Evolutionary conservation across 2,888 invertebrate genomes (phyloP).

Genomic region (Kuschelorhynchus macadamiae): DNA sequence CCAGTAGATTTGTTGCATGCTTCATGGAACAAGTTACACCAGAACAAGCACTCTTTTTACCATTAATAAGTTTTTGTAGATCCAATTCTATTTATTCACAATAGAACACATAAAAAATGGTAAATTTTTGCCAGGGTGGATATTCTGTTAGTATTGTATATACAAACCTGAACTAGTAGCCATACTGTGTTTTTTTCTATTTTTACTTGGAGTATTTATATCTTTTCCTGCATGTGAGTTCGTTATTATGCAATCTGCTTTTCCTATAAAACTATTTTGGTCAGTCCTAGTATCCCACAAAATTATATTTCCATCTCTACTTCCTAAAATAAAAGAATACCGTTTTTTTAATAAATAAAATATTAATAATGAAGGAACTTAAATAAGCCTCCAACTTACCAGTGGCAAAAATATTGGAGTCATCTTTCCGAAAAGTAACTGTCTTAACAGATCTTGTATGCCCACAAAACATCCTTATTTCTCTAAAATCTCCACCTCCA

Average conservation of each 20-base stretch:
- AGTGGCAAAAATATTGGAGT: constrained; percentile 85
- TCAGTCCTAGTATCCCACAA: constrained; percentile 84
- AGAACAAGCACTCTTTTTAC: too few relatives aligned
- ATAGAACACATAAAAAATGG: too few relatives aligned
- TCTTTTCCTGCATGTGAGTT: constrained; percentile 73
- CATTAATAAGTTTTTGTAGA: too few relatives aligned
- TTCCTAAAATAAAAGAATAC: constrained; percentile 63
- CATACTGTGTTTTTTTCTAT: constrained; percentile 50
- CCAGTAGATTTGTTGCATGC: too few relatives aligned
- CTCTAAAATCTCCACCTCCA: constrained; percentile 64
- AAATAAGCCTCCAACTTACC: constrained; percentile 61
- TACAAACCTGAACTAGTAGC: constrained; percentile 54
- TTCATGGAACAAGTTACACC: too few relatives aligned
- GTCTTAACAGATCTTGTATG: constrained; percentile 89
- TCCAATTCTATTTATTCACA: too few relatives aligned
- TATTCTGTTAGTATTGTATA: too few relatives aligned
- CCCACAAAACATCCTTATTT: constrained; percentile 77
- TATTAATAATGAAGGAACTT: not conserved
- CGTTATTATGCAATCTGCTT: constrained; percentile 81
- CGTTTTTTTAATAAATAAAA: too few relatives aligned
- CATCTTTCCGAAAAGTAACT: constrained; percentile 79
- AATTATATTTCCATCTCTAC: constrained; percentile 88
- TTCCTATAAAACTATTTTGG: constrained; percentile 67
- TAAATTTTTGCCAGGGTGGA: too few relatives aligned
- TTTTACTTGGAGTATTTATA: constrained; percentile 49